These are phyloP conservation scores for Microplitis manilae DNA, from an alignment of 2,888 invertebrate genomes.

Conservation along the genomic window DNA sequence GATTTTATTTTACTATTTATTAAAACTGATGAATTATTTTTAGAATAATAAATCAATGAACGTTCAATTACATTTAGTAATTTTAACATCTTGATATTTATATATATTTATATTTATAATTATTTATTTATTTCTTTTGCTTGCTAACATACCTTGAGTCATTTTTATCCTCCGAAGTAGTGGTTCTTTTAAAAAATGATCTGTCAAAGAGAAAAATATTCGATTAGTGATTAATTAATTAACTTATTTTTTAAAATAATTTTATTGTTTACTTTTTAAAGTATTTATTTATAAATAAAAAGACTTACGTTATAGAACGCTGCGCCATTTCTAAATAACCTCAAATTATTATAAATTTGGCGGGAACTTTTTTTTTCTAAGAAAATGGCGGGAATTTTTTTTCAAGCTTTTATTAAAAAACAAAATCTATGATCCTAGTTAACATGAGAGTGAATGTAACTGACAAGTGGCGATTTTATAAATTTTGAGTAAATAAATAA, in stretches of 20 bases:
- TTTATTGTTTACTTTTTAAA: not conserved
- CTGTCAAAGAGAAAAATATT: slow-evolving; percentile 56
- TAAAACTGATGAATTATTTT: not conserved
- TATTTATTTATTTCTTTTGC: slow-evolving; percentile 14
- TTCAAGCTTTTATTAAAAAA: too few species aligned
- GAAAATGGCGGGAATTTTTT: slow-evolving; percentile 31
- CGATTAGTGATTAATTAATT: slow-evolving; percentile 9
- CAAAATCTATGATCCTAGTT: too few species aligned
- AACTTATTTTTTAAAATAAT: not conserved
- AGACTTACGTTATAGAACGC: slow-evolving; percentile 63
- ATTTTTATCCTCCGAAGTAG: slow-evolving; percentile 52
- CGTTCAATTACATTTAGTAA: slow-evolving; percentile 1
- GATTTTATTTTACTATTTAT: slow-evolving; percentile 34
- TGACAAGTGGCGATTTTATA: too few species aligned
- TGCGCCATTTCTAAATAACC: slow-evolving; percentile 60
- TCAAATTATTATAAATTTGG: slow-evolving; percentile 19
- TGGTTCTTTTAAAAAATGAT: slow-evolving; percentile 70
- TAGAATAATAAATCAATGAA: not conserved
- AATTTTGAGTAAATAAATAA: too few species aligned
- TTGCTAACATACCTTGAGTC: slow-evolving; percentile 57
- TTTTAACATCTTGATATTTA: slow-evolving; percentile 18
- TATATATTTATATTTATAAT: slow-evolving; percentile 18
- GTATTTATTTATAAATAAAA: slow-evolving; percentile 22
- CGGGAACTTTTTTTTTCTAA: not conserved
- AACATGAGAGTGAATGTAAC: too few species aligned